Conservation (phyloP, 2,888 invertebrate species). For the Lithophane socia region DNA sequence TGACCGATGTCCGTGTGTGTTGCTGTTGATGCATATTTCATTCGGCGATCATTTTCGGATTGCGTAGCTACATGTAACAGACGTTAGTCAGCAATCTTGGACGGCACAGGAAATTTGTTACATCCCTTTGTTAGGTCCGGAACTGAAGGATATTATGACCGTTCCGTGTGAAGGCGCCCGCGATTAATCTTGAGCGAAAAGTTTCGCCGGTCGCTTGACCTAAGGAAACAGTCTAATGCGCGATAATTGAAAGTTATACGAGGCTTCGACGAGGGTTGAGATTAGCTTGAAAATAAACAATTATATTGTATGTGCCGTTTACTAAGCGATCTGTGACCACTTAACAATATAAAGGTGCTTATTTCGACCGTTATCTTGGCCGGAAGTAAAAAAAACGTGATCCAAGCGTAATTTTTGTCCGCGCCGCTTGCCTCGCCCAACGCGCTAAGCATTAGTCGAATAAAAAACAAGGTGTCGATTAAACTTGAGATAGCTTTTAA, state of each 20-base stretch:
- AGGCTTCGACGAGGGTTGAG: conserved; percentile 69
- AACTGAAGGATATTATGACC: conserved; percentile 82
- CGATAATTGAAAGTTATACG: conserved; percentile 83
- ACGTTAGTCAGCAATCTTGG: conserved; percentile 81
- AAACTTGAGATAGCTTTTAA: conserved; percentile 84
- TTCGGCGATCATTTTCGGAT: conserved; percentile 73
- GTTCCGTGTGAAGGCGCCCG: conserved; percentile 78
- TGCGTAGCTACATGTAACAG: conserved; percentile 71
- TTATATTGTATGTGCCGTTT: conserved; percentile 77
- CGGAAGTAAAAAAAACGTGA: conserved; percentile 87
- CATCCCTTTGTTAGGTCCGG: conserved; percentile 82
- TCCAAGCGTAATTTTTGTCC: conserved; percentile 84
- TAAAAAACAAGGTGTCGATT: conserved; percentile 87
- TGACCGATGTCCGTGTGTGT: conserved; percentile 72
- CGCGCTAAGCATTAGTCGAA: conserved; percentile 82
- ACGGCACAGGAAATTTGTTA: conserved; percentile 79
- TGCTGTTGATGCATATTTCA: conserved; percentile 78
- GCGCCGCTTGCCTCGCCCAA: conserved; percentile 73
- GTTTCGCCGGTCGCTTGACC: conserved; percentile 74
- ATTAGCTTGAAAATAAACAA: conserved; percentile 74
- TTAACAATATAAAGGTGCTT: conserved; percentile 86
- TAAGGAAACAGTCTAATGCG: conserved; percentile 84
- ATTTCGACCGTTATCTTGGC: conserved; percentile 85
- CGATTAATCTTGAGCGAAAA: conserved; percentile 81
- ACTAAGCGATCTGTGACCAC: conserved; percentile 82